A percentile compares a stretch with the other conserved stretches of the same genome.
These are phyloP conservation scores for Rhinoderma darwinii DNA, from an alignment of 2,113 vertebrate genomes.

Conservation along the genomic window DNA sequence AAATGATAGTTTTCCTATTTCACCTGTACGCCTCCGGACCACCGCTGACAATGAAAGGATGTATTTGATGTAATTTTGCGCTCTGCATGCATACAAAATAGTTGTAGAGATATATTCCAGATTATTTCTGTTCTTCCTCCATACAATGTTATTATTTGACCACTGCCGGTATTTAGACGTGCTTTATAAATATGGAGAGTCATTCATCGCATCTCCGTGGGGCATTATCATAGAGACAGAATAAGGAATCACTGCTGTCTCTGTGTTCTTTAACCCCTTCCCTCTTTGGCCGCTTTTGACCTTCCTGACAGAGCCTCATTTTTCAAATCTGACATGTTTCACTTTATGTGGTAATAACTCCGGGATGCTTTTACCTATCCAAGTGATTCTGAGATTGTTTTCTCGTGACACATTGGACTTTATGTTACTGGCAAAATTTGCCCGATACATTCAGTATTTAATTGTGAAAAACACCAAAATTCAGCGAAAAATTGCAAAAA, in stretches of 20 bases:
- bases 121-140: not conserved
- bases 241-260: not conserved
- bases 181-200: conserved; percentile 23
- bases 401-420: too few relatives aligned
- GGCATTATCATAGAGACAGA: not conserved
- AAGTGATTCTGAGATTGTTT: too few relatives aligned
- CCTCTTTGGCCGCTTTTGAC: too few relatives aligned
- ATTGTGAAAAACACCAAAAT: too few relatives aligned
- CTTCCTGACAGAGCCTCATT: too few relatives aligned
- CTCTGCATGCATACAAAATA: not conserved
- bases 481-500: too few relatives aligned
- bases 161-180: not conserved
- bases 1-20: not conserved
- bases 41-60: conserved; percentile 1
- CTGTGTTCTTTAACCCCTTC: not conserved
- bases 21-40: not conserved
- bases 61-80: conserved; percentile 9
- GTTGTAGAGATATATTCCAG: not conserved
- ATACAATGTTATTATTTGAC: not conserved
- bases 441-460: too few relatives aligned
- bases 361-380: too few relatives aligned
- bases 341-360: too few relatives aligned
- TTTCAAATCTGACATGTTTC: too few relatives aligned
- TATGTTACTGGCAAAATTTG: too few relatives aligned
- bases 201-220: conserved; percentile 1